Percentiles rank a stretch among this genome's conserved stretches.
Evolutionary conservation across 2,888 invertebrate genomes (phyloP).

Genomic region (Girardia tigrina): DNA sequence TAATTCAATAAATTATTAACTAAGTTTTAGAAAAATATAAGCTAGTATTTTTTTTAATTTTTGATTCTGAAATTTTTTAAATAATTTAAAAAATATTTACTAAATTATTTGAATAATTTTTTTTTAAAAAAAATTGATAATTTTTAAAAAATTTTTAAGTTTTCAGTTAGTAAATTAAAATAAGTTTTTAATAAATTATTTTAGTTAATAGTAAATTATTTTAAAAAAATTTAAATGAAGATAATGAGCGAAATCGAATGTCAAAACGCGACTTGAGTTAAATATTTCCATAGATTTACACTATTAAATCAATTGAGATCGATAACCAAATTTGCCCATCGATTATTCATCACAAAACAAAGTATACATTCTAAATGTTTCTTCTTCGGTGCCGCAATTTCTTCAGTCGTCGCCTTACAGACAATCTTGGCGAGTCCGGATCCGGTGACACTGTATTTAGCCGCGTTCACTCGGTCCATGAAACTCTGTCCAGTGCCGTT

Average conservation of each 20-base stretch:
- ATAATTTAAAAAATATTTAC: not conserved
- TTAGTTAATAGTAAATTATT: not conserved
- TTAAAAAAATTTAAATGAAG: too few relatives aligned
- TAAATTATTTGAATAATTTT: not conserved
- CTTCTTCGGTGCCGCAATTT: constrained; percentile 98
- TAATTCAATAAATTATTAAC: not conserved
- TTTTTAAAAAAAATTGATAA: not conserved
- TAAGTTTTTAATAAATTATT: not conserved
- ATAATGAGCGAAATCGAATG: too few relatives aligned
- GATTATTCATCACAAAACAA: not conserved
- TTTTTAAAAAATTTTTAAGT: not conserved
- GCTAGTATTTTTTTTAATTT: not conserved
- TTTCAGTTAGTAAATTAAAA: too few relatives aligned
- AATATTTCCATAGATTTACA: not conserved
- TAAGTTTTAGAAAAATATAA: not conserved
- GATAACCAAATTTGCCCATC: not conserved
- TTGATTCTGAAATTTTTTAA: not conserved
- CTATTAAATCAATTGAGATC: not conserved
- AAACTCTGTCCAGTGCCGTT: constrained; percentile 75
- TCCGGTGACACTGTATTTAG: constrained; percentile 93
- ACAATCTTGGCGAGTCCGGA: constrained; percentile 97
- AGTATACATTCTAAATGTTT: constrained; percentile 99
- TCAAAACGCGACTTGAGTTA: too few relatives aligned
- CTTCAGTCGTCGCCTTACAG: constrained; percentile 99
- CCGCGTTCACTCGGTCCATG: constrained; percentile 89